A percentile compares a stretch with the other conserved stretches of the same genome.
These are phyloP conservation scores for Galagoides demidoff DNA, from an alignment of 2,797 vertebrate species.

Conservation along the genomic window DNA sequence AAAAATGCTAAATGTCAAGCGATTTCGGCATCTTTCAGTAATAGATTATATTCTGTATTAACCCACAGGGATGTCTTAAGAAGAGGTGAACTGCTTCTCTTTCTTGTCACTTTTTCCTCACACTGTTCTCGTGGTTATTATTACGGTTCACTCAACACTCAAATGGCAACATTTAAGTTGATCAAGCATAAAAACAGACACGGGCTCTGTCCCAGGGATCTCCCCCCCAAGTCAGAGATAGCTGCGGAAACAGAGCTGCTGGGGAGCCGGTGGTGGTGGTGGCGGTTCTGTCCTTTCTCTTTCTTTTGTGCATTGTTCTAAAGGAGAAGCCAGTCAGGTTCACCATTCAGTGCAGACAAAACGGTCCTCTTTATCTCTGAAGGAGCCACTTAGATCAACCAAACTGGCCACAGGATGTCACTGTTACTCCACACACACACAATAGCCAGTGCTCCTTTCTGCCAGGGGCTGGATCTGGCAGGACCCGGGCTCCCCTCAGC, in stretches of 20 bases:
- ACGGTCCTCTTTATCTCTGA: conserved; percentile 71
- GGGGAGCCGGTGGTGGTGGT: not conserved
- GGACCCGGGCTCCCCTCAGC: conserved; percentile 17
- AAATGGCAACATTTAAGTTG: conserved; percentile 57
- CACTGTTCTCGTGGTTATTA: not conserved
- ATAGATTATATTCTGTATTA: not conserved
- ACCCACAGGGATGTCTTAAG: not conserved
- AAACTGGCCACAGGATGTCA: conserved; percentile 90
- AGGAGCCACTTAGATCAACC: conserved; percentile 82
- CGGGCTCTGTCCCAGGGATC: not conserved
- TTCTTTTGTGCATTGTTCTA: not conserved
- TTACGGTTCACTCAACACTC: conserved; percentile 38
- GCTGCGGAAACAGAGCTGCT: not conserved
- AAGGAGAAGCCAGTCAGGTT: not conserved
- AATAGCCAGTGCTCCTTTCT: conserved; percentile 55
- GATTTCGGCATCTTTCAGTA: conserved; percentile 10
- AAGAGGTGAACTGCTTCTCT: not conserved
- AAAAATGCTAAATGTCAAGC: not conserved
- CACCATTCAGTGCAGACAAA: not conserved
- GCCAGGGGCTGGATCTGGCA: conserved; percentile 69
- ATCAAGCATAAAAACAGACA: conserved; percentile 64
- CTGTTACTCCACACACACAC: conserved; percentile 89
- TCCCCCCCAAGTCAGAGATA: conserved; percentile 12
- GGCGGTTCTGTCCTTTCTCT: not conserved
- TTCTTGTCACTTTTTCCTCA: conserved; percentile 22